Percentiles rank a stretch among this genome's conserved stretches.
Evolutionary conservation across 2,113 vertebrate genomes (phyloP).

Genomic region (Hippolais icterina): DNA sequence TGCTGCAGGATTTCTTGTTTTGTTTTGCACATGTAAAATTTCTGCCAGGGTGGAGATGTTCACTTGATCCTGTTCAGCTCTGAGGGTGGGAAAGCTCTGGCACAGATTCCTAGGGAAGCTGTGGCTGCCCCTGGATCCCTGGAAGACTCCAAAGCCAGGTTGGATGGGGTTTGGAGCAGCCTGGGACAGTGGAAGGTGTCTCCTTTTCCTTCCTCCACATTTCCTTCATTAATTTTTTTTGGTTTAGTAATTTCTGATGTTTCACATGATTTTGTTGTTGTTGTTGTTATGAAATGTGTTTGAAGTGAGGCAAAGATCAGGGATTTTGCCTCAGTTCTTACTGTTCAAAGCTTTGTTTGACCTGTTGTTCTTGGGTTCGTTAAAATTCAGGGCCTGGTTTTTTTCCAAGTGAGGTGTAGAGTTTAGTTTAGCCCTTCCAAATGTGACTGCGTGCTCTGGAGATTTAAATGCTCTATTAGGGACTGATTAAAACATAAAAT

Average conservation of each 20-base stretch:
- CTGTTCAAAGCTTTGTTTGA: neutral
- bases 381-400: neutral
- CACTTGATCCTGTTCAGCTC: neutral
- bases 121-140: neutral
- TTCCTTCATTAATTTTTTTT: neutral
- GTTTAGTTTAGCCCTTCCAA: neutral
- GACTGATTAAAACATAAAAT: conserved; percentile 30
- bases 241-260: neutral
- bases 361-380: neutral
- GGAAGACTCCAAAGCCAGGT: neutral
- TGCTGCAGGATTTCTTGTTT: neutral
- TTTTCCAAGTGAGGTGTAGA: neutral
- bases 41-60: neutral
- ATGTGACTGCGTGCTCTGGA: neutral
- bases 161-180: neutral
- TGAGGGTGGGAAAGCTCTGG: neutral
- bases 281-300: neutral
- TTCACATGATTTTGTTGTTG: neutral
- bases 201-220: too few relatives aligned
- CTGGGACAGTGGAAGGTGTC: neutral
- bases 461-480: neutral
- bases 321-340: neutral
- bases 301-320: neutral
- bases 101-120: neutral
- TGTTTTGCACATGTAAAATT: neutral